Percentiles rank a stretch among this genome's conserved stretches.
phyloP scores from a whole-genome alignment of 2,113 vertebrate species.

The Propithecus coquereli region DNA sequence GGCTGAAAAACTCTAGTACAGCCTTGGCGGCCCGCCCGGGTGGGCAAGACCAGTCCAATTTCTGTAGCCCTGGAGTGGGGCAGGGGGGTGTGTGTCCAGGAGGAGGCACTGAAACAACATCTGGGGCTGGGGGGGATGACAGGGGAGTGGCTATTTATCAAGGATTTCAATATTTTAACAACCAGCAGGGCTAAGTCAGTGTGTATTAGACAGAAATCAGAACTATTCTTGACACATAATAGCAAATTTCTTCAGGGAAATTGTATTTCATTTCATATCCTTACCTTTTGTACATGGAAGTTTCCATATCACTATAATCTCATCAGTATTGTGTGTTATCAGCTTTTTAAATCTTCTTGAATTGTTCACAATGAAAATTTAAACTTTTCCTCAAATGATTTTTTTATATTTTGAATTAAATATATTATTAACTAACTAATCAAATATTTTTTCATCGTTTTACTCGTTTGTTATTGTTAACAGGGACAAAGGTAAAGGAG shows the following conservation, averaged over 20 bases:
- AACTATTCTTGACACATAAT: neutral
- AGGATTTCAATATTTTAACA: neutral
- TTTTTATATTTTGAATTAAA: neutral
- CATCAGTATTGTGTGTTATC: neutral
- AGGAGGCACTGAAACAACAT: neutral
- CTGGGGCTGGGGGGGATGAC: neutral
- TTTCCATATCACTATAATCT: neutral
- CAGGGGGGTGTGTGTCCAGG: rapidly evolving
- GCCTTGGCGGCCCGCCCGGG: neutral
- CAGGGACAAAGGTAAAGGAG: neutral
- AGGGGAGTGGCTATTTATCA: neutral
- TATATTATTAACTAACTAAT: neutral
- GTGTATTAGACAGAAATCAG: neutral
- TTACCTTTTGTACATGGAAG: neutral
- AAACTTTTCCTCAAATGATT: neutral
- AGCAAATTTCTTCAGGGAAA: neutral
- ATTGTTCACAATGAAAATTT: neutral
- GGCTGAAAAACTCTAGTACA: neutral
- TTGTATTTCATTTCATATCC: neutral
- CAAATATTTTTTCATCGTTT: neutral
- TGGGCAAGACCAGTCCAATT: no score
- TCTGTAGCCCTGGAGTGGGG: neutral
- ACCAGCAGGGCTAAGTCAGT: neutral
- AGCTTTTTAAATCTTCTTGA: neutral
- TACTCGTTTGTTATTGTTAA: neutral